These are phyloP conservation scores for Copidosoma floridanum DNA, from an alignment of 1,140 invertebrate genomes.

Conservation along the genomic window DNA sequence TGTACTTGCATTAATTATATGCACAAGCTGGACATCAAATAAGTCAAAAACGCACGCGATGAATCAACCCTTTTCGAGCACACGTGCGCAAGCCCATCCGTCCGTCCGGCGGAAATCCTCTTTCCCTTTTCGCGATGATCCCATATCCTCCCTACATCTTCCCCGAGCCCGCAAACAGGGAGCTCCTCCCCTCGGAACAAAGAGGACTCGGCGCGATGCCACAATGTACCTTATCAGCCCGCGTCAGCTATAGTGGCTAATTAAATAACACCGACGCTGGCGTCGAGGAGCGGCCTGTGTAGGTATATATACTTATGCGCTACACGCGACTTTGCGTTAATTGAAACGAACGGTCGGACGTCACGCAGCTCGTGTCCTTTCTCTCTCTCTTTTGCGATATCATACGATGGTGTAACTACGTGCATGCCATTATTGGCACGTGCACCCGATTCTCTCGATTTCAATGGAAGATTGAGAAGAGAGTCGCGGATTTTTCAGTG, in stretches of 20 bases:
- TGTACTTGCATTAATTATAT: no score
- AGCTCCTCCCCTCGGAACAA: no score
- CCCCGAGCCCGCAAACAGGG: no score
- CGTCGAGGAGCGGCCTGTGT: not conserved
- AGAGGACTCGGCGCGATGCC: not conserved
- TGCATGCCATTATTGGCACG: no score
- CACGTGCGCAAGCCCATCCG: no score
- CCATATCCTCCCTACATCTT: no score
- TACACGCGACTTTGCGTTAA: constrained; percentile 21
- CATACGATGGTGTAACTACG: no score
- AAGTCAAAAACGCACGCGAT: no score
- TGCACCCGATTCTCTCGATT: not conserved
- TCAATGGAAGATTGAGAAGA: not conserved
- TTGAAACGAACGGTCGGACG: constrained; percentile 21
- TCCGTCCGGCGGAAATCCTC: not conserved
- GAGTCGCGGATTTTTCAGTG: not conserved
- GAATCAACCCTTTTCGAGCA: no score
- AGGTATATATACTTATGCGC: not conserved
- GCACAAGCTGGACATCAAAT: no score
- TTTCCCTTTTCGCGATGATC: no score
- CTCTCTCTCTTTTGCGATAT: constrained; percentile 34
- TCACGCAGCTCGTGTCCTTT: constrained; percentile 29
- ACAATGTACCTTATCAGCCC: not conserved
- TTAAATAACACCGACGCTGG: constrained; percentile 15
- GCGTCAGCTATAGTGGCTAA: constrained; percentile 12